phyloP scores from a whole-genome alignment of 2,888 invertebrate species.

The Perizoma flavofasciatum region DNA sequence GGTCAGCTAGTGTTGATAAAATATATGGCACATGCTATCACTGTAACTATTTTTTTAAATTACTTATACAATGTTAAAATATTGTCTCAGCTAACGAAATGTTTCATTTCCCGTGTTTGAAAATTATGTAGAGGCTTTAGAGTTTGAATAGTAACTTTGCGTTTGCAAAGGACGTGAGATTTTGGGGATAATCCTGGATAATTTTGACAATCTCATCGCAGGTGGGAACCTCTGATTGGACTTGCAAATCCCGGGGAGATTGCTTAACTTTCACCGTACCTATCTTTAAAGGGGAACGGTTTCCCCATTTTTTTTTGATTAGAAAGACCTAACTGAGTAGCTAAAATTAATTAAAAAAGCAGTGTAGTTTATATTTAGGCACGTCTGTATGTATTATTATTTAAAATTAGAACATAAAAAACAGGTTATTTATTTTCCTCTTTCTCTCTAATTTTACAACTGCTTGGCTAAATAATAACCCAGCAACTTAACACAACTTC shows the following conservation, averaged over 20 bases:
- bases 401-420: too few species aligned
- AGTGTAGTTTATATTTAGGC: neutral
- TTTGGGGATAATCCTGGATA: slow-evolving; percentile 29
- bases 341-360: slow-evolving; percentile 6
- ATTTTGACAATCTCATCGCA: slow-evolving; percentile 32
- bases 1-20: too few species aligned
- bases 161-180: slow-evolving; percentile 22
- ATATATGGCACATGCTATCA: too few species aligned
- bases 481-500: slow-evolving; percentile 6
- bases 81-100: too few species aligned
- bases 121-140: slow-evolving; percentile 4
- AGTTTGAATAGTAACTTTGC: slow-evolving; percentile 12
- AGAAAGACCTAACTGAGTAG: slow-evolving; percentile 6
- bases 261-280: slow-evolving; percentile 25
- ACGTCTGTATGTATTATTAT: too few species aligned
- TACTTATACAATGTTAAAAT: too few species aligned
- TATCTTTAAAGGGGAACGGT: slow-evolving; percentile 18
- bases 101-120: too few species aligned
- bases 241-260: slow-evolving; percentile 28
- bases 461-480: slow-evolving; percentile 2
- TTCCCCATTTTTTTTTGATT: slow-evolving; percentile 21
- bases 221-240: slow-evolving; percentile 29
- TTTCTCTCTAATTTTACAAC: neutral
- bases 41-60: too few species aligned
- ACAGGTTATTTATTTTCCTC: too few species aligned